Conservation (phyloP, 1,140 invertebrate genomes). For the Drosophila teissieri region DNA sequence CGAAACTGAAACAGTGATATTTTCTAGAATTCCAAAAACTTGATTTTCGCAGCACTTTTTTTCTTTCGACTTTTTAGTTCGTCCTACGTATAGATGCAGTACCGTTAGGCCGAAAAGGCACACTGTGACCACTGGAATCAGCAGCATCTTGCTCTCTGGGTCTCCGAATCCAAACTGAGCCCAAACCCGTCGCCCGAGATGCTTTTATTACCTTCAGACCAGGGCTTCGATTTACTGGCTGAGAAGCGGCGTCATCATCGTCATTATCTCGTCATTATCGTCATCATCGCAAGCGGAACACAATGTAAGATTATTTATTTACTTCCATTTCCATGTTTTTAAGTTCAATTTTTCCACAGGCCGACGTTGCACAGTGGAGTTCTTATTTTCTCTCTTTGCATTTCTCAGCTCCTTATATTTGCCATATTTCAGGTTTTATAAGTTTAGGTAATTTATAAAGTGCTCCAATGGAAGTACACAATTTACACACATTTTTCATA, state of each 20-base stretch:
- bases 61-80: neutral
- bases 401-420: neutral
- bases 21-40: neutral
- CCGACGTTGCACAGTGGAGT: neutral
- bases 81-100: neutral
- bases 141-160: constrained; percentile 7
- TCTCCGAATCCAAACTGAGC: constrained; percentile 44
- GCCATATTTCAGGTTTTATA: too few relatives aligned
- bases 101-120: constrained; percentile 49
- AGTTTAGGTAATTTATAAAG: too few relatives aligned
- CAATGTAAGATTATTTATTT: constrained; percentile 19
- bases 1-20: neutral
- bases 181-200: constrained; percentile 13
- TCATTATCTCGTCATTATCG: neutral
- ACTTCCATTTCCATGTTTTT: constrained; percentile 23
- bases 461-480: too few relatives aligned
- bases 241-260: constrained; percentile 14
- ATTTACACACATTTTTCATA: too few relatives aligned
- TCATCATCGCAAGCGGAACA: constrained; percentile 25
- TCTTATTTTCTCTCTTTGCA: neutral
- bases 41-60: too few relatives aligned
- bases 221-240: constrained; percentile 25
- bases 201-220: constrained; percentile 55
- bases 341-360: constrained; percentile 20
- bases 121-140: neutral